Evolutionary conservation across 2,888 invertebrate species (phyloP), one percentile per base, ranked within the genome.

Genomic region (Sturmia bella): DNA sequence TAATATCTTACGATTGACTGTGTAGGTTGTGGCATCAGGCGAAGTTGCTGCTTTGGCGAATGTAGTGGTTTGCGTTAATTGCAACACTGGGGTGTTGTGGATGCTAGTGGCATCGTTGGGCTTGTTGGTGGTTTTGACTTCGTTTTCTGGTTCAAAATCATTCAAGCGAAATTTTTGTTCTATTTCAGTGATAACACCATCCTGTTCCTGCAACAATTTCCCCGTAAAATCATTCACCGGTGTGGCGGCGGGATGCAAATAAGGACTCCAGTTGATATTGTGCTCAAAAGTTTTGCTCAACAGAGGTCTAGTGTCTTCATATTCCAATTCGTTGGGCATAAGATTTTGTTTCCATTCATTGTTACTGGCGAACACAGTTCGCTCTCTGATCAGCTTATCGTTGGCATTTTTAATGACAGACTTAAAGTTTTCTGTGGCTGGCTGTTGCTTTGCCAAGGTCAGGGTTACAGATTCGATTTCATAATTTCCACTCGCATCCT

Each of bases 121-220:
- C n/a, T 63, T 80, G 15, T 79, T 57, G 0, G 85, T 78, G 7
- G 84, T 19, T 7, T 74, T 39, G 2, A 75, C 61, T 9, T 69
- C 74, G 37, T 41, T 52, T 0, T 68, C 80, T 57, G 56, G 57
- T 1, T 80, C 86, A 41, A 88, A 88, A 39, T 90, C 90, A 50
- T 88, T 85, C 70, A 89, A 80, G 37, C 88, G 87, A 83, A 91
- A 91, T 70, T 90, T 90, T 68, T 89, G 87, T 84, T 91, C 91
- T 68, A 91, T 91, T 86, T 90, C 90, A 9, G 91, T 90, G 78
- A 91, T 90, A 64, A 90, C 85, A 68, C 89, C 90, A 84, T 91
- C 91, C 77, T 89, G 88, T 68, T 91, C 90, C 54, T 90, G 90
- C 37, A 90, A 74, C 32, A 91, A 80, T 85, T 90, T 89, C 4